A percentile compares a stretch with the other conserved stretches of the same genome.
Evolutionary conservation across 1,140 invertebrate genomes (phyloP).

Genomic region (Potamilus streckersoni): DNA sequence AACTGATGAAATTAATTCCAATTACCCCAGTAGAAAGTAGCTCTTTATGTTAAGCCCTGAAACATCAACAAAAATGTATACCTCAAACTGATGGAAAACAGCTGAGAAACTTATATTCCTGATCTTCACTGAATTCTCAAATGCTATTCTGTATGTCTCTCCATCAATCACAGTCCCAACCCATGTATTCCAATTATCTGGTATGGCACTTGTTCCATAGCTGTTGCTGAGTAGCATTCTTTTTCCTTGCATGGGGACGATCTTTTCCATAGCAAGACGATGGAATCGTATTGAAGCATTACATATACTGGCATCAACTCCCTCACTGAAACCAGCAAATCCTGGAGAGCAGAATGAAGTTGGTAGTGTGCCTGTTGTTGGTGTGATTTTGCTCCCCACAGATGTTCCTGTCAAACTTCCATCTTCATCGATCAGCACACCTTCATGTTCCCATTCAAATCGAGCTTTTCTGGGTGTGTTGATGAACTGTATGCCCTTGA

Average conservation of each 20-base stretch:
- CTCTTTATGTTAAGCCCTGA: too few species aligned
- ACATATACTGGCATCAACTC: constrained; percentile 37
- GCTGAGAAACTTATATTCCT: constrained; percentile 51
- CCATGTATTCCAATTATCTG: constrained; percentile 49
- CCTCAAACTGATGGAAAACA: constrained; percentile 38
- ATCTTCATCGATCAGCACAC: constrained; percentile 47
- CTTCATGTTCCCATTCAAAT: constrained; percentile 51
- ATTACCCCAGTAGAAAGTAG: too few species aligned
- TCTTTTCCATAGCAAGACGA: constrained; percentile 51
- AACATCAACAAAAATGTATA: constrained; percentile 23
- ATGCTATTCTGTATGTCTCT: constrained; percentile 35
- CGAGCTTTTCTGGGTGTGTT: constrained; percentile 38
- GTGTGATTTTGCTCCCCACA: constrained; percentile 25
- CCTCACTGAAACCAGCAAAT: constrained; percentile 9
- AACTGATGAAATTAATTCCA: too few species aligned
- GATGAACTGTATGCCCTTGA: constrained; percentile 30
- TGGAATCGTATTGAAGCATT: constrained; percentile 33
- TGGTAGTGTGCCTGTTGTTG: constrained; percentile 36
- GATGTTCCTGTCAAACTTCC: constrained; percentile 42
- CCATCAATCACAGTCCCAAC: constrained; percentile 36
- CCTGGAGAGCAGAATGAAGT: constrained; percentile 9
- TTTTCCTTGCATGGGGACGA: constrained; percentile 41
- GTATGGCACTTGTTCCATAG: constrained; percentile 29
- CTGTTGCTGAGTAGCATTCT: constrained; percentile 36
- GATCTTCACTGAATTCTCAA: constrained; percentile 45